A percentile compares a stretch with the other conserved stretches of the same genome.
Evolutionary conservation across 2,113 vertebrate genomes (phyloP).

Genomic region (Corydoras maculifer): DNA sequence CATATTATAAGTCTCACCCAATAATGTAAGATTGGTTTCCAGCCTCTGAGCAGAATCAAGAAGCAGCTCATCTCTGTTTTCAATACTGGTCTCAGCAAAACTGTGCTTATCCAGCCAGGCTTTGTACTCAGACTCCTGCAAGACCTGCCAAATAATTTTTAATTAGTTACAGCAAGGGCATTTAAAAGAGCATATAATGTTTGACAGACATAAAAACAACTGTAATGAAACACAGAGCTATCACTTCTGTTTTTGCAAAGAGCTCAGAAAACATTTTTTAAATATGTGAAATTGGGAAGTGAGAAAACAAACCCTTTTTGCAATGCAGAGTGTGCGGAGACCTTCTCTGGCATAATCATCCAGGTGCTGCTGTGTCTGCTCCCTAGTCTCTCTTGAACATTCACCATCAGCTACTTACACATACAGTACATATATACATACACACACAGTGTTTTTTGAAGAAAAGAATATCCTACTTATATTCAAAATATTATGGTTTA

Average conservation of each 20-base stretch:
- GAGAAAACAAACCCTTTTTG: conserved; percentile 74
- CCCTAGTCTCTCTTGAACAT: conserved; percentile 53
- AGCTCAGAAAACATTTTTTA: neutral
- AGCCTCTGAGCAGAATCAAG: conserved; percentile 76
- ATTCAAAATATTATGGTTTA: too few relatives aligned
- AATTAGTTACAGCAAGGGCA: neutral
- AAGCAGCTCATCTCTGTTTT: conserved; percentile 79
- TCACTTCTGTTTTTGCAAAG: conserved; percentile 6
- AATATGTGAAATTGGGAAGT: conserved; percentile 11
- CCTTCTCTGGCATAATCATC: conserved; percentile 82
- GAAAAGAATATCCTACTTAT: too few relatives aligned
- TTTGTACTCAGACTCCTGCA: conserved; percentile 78
- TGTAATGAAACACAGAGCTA: neutral
- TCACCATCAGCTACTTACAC: conserved; percentile 15
- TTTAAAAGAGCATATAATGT: neutral
- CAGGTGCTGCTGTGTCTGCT: conserved; percentile 78
- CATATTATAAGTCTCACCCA: conserved; percentile 64
- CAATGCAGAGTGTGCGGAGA: conserved; percentile 86
- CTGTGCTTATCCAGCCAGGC: conserved; percentile 76
- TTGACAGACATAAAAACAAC: neutral
- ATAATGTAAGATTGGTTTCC: conserved; percentile 79
- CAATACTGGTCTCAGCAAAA: conserved; percentile 87
- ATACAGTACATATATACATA: neutral
- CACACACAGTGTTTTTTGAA: neutral
- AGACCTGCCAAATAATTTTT: conserved; percentile 59